Evolutionary conservation across 2,888 invertebrate genomes (phyloP), one percentile per base, ranked within the genome.

Genomic region (Drosophila phalerata): DNA sequence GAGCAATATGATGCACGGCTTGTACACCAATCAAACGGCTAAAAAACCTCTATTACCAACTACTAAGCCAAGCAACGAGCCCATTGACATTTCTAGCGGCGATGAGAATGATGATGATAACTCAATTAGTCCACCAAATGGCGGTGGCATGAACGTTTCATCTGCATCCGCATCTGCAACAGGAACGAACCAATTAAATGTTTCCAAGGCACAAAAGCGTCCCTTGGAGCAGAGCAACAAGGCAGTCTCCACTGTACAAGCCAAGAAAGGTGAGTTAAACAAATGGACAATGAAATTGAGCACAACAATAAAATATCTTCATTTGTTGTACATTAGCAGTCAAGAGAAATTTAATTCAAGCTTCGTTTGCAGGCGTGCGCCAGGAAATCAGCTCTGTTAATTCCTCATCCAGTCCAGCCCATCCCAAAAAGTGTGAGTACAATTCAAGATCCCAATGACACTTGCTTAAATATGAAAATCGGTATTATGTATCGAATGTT

Each of bases 21-120:
- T 95, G 81, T 95, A 95, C 80, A 66, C 8, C 8, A 77, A 61
- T 48, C 58, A 51, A 8, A 9, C 30, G 13, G 38, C 0, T n/a
- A 93, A 92, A 52, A 93, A 92, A 52, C 76, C 89, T 15, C 19
- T 52, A 32, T 8, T 30, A 2, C 19, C 30, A 40, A 19, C 61
- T 15, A 17, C 58, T 10, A 74, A 81, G 19, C 51, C 74, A 3
- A 73, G 79, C 43, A 87, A 81, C 45, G 96, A 97, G 90, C 92
- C 96, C 57, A 95, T 97, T 83, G 96, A 96, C 88, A 97, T 97
- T 76, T 96, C 96, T 89, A 96, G 96, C 90, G 96, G 96, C 86
- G 96, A 96, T 81, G 94, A 95, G 48, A 94, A 94, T 77, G 94
- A 94, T 63, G 94, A 94, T 69, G 91, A 94, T 5, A 60, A 32